Percentiles rank a stretch among this genome's conserved stretches.
These are phyloP conservation scores for Hyperoplus immaculatus DNA, from an alignment of 2,797 vertebrate species.

Conservation along the genomic window DNA sequence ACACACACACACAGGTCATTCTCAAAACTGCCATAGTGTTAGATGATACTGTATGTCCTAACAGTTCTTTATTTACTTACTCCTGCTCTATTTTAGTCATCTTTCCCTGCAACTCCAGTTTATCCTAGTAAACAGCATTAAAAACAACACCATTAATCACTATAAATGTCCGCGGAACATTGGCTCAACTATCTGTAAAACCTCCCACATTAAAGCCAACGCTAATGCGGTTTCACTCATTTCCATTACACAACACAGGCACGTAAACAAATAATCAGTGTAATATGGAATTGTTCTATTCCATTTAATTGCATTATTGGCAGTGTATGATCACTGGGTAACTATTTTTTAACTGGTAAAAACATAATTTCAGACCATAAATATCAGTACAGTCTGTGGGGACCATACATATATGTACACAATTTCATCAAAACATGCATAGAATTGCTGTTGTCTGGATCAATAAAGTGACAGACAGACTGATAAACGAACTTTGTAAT, in stretches of 20 bases:
- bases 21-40: conserved; percentile 37
- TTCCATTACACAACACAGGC: conserved; percentile 58
- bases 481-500: not conserved
- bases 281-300: conserved; percentile 59
- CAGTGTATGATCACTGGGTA: conserved; percentile 52
- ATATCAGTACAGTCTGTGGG: not conserved
- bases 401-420: not conserved
- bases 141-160: conserved; percentile 70
- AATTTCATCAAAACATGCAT: not conserved
- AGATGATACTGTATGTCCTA: conserved; percentile 51
- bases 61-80: conserved; percentile 42
- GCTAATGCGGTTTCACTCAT: conserved; percentile 56
- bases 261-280: conserved; percentile 65
- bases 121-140: conserved; percentile 54
- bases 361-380: conserved; percentile 18
- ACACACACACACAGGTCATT: conserved; percentile 64
- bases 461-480: not conserved
- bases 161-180: conserved; percentile 74
- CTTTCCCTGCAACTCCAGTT: conserved; percentile 44
- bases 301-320: conserved; percentile 53
- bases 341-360: conserved; percentile 28
- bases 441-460: not conserved
- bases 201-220: conserved; percentile 68
- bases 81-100: conserved; percentile 40
- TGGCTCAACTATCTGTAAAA: conserved; percentile 73